Base-by-base conservation (phyloP, 2,113 vertebrate genomes). In the Bubalus kerabau region DNA sequence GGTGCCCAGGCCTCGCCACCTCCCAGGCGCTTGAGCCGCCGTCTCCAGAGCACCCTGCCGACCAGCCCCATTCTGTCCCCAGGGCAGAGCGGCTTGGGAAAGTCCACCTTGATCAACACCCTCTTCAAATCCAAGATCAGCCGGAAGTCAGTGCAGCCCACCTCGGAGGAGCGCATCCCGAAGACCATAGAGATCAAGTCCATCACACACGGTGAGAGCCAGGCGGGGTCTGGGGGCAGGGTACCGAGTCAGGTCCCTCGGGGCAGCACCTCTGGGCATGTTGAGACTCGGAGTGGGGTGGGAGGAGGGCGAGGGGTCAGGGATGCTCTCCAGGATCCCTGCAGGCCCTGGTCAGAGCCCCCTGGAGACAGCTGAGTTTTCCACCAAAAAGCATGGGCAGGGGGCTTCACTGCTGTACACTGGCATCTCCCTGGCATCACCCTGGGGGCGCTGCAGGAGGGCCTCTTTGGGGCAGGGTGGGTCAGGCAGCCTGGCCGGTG, bases 91-190 rank as follows among this genome's bases (percentile, higher is more conserved):
- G 99, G 99, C 94, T 98, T 99, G 95, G 99, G 99, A n/a, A 99
- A 99, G 98, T 99, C 99, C 76, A 99, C 99, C 6, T 98, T 99
- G 98, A 99, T 99, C 99, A 99, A 99, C 98, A 99, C 99, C 2
- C 99, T 99, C 98, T 99, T 99, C 99, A 99, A 99, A 97, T 99
- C 99, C 97, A 99, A 99, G 97, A 99, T 99, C 98, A 99, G 99
- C 99, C 99, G 99, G 74, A 99, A 99, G 97, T 99, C 99, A 1
- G 99, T 99, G 90, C 99, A 99, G 98, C 99, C 99, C 2, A 50
- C 98, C 67, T 96, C 99, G 0, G 99, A 99, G 98, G 99, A 99
- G 97, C 99, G 99, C 83, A 99, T 99, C 98, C 99, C 99, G 80
- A 99, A 99, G 98, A 99, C 99, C 57, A 99, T 99, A 32, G 99